phyloP scores from a whole-genome alignment of 2,113 vertebrate genomes.

The Orthonyx spaldingii region DNA sequence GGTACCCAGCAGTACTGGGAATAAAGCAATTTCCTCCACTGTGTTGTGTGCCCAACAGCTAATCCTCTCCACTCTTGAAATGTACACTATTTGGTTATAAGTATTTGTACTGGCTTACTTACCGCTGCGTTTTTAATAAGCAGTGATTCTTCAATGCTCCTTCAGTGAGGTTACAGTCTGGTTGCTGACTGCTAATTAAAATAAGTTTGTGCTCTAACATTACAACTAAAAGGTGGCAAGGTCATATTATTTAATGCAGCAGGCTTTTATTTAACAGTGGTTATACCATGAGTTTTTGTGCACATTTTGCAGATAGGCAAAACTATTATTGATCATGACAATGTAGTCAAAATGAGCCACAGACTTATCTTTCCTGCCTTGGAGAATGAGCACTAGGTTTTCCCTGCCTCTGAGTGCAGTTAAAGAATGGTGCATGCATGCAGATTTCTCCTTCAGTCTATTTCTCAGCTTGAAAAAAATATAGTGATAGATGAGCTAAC shows the following conservation, averaged over 20 bases:
- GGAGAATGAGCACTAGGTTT: conserved; percentile 8
- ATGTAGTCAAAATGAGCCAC: conserved; percentile 38
- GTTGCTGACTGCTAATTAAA: conserved; percentile 87
- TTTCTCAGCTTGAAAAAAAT: neutral
- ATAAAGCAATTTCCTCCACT: conserved; percentile 89
- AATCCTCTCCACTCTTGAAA: conserved; percentile 85
- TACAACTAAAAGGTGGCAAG: conserved; percentile 77
- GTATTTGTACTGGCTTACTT: conserved; percentile 85
- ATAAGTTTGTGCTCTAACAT: conserved; percentile 80
- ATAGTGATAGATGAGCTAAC: neutral
- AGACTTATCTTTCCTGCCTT: neutral
- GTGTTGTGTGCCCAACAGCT: conserved; percentile 86
- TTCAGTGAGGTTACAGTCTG: conserved; percentile 84
- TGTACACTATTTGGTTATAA: conserved; percentile 88
- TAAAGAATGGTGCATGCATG: neutral
- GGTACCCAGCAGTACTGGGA: conserved; percentile 86
- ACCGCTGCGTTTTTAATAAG: conserved; percentile 87
- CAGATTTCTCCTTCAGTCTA: neutral
- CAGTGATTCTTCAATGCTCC: conserved; percentile 85
- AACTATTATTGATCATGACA: conserved; percentile 38
- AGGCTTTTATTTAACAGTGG: conserved; percentile 70
- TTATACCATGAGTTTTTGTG: conserved; percentile 37
- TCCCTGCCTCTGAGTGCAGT: neutral
- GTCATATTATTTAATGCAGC: conserved; percentile 76
- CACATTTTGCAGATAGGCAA: conserved; percentile 33